Base-by-base conservation (phyloP, 2,797 vertebrate genomes). In the Rhinella marina region DNA sequence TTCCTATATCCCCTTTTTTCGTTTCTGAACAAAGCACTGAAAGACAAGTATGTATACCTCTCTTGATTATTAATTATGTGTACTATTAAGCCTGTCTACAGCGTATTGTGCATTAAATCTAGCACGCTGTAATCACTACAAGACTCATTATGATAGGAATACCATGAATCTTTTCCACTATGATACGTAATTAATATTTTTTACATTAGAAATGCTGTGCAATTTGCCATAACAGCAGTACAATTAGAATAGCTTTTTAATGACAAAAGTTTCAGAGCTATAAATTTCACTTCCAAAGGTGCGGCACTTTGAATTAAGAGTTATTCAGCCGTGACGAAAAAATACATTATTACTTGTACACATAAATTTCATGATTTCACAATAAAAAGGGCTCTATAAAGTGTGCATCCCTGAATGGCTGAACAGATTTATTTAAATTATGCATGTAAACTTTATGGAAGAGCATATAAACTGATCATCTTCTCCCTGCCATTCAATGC, bases 371-470 rank as follows among this genome's bases (percentile, higher is more conserved):
- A 88, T 89, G 88, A 90, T 82, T 90, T 88, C 83, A 85, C 82
- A 91, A 88, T 90, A 91, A 91, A 91, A 78, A 64, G 50, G 68
- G 13, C 6, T 9, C 61, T 90, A 66, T 91, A 91, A 88, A 73
- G 70, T 70, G 87, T 86, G 86, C 86, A 91, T 87, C 78, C 84
- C 85, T 88, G 89, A 91, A 87, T 90, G 90, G 82, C 85, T 90
- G 73, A 92, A 88, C 79, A 86, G 85, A 57, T 87, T 89, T 19
- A 88, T 91, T 90, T 92, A 90, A 91, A 93, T 93, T 91, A 92
- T 90, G 85, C 83, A 91, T 92, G 87, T 79, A 91, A 89, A 91
- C 41, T 89, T 92, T 92, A 91, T 91, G 89, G 90, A 91, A 92
- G 61, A 92, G 25, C 80, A 75, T 90, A 91, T 91, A 90, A 91